Evolutionary conservation across 1,140 invertebrate species (phyloP).

Genomic region (Drosophila neocordata): DNA sequence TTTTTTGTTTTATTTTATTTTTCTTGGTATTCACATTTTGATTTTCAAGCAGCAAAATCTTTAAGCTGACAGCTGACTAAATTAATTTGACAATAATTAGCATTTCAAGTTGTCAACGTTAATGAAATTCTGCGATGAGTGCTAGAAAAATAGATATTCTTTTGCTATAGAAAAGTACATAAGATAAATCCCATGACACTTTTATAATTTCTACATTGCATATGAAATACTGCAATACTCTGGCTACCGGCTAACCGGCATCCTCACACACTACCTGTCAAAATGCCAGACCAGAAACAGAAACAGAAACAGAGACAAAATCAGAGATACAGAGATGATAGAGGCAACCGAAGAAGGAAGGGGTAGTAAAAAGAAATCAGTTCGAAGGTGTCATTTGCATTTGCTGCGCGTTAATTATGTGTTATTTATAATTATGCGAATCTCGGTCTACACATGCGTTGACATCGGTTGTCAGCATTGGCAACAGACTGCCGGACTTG

Average conservation of each 20-base stretch:
- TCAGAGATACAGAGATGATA: conserved; percentile 14
- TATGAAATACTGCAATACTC: conserved; percentile 28
- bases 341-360: background rate
- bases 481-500: background rate
- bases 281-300: conserved; percentile 44
- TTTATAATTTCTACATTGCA: conserved; percentile 54
- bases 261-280: conserved; percentile 32
- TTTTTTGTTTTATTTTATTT: conserved; percentile 53
- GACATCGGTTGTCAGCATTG: conserved; percentile 72
- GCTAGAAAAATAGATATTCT: conserved; percentile 2
- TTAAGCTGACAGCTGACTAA: conserved; percentile 82
- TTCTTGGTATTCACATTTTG: conserved; percentile 42
- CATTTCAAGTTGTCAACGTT: conserved; percentile 83
- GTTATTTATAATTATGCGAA: conserved; percentile 80
- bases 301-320: conserved; percentile 2
- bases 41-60: conserved; percentile 41
- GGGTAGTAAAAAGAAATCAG: conserved; percentile 8
- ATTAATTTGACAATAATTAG: conserved; percentile 83
- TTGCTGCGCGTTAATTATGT: conserved; percentile 78
- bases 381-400: conserved; percentile 73
- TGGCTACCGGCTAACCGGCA: background rate
- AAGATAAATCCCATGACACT: conserved; percentile 71
- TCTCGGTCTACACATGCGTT: conserved; percentile 61
- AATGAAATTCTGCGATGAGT: conserved; percentile 63
- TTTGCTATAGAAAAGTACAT: background rate